Evolutionary conservation across 1,140 invertebrate species (phyloP).

Genomic region (Drosophila sulfurigaster): DNA sequence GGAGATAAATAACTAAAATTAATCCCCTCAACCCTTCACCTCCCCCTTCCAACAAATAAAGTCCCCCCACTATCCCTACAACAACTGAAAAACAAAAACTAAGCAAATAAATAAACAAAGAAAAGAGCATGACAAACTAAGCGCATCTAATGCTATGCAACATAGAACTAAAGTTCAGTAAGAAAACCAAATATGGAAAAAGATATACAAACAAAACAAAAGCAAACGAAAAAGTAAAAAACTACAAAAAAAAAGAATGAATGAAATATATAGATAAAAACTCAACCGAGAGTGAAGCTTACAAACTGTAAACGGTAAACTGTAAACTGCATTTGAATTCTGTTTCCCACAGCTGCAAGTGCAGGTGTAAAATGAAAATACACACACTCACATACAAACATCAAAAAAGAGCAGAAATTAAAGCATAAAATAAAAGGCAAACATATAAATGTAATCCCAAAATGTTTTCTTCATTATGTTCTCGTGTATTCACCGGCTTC

Average conservation of each 20-base stretch:
- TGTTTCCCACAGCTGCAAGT: constrained; percentile 52
- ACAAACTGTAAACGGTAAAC: constrained; percentile 55
- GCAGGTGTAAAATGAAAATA: constrained; percentile 41
- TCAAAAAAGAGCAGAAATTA: constrained; percentile 59
- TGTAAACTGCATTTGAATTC: constrained; percentile 64
- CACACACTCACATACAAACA: constrained; percentile 30
- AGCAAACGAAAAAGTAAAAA: constrained; percentile 31
- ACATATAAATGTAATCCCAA: constrained; percentile 67
- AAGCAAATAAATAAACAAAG: constrained; percentile 46
- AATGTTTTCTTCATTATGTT: constrained; percentile 25
- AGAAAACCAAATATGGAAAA: constrained; percentile 48
- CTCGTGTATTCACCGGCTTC: not conserved
- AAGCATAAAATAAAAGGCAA: constrained; percentile 77
- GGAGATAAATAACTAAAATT: constrained; percentile 55
- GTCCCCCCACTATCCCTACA: constrained; percentile 11
- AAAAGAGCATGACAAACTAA: constrained; percentile 72
- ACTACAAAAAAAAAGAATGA: constrained; percentile 12
- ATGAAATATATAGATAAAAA: constrained; percentile 42
- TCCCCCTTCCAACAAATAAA: not conserved
- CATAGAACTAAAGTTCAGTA: constrained; percentile 64
- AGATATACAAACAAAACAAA: constrained; percentile 32
- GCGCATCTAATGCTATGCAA: constrained; percentile 68
- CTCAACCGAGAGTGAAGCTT: constrained; percentile 67
- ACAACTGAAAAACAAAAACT: constrained; percentile 27
- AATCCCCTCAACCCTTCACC: constrained; percentile 29